These are phyloP conservation scores for Euphysa ruthae DNA, from an alignment of 30 jellyfish, hydroid and myxozoan species.

Conservation along the genomic window DNA sequence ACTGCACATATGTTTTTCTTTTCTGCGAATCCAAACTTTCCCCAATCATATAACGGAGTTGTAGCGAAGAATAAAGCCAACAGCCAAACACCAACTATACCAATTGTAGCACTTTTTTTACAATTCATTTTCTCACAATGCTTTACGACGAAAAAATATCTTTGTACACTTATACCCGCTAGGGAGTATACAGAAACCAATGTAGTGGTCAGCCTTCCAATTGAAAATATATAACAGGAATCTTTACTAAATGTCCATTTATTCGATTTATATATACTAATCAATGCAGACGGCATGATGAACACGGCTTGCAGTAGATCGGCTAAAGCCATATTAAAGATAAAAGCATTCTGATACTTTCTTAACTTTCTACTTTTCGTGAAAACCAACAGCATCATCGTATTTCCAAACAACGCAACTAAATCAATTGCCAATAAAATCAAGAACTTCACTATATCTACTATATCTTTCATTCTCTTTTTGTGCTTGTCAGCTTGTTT, in stretches of 20 bases:
- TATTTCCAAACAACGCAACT: constrained; percentile 54
- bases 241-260: constrained; percentile 38
- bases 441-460: too few relatives aligned
- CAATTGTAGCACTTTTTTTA: constrained; percentile 3
- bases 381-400: constrained; percentile 35
- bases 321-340: constrained; percentile 70
- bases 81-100: constrained; percentile 33
- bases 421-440: too few relatives aligned
- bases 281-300: constrained; percentile 55
- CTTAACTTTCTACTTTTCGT: constrained; percentile 33
- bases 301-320: constrained; percentile 51
- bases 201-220: constrained; percentile 39
- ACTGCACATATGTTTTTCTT: constrained; percentile 70
- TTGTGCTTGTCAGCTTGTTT: too few relatives aligned
- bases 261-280: constrained; percentile 4
- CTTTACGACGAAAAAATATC: constrained; percentile 55
- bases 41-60: constrained; percentile 70
- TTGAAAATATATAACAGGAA: constrained; percentile 29
- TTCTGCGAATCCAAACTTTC: constrained; percentile 61
- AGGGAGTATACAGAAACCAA: constrained; percentile 68
- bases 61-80: constrained; percentile 30
- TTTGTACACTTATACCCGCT: constrained; percentile 72
- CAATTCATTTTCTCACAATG: constrained; percentile 24
- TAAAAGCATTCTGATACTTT: constrained; percentile 49
- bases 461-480: too few relatives aligned